These are phyloP conservation scores for Dipus sagitta DNA, from an alignment of 2,797 vertebrate genomes.

Conservation along the genomic window DNA sequence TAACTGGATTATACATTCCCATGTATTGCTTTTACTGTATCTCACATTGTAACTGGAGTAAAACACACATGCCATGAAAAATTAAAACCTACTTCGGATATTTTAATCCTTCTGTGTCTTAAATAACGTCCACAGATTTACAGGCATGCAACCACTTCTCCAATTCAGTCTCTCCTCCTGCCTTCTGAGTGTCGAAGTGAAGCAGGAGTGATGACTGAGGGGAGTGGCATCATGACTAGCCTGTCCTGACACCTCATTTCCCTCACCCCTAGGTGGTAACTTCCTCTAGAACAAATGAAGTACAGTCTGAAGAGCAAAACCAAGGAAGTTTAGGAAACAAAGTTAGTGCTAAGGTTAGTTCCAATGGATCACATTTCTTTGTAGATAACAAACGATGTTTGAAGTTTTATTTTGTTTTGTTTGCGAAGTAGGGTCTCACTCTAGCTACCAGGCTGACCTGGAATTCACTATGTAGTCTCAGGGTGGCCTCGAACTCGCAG, in stretches of 20 bases:
- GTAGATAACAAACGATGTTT: neutral
- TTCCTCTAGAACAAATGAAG: neutral
- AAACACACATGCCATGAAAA: constrained; percentile 27
- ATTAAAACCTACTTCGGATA: neutral
- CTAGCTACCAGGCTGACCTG: too few species aligned
- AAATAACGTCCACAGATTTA: neutral
- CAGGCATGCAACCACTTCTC: neutral
- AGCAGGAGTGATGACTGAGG: neutral
- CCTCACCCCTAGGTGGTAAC: neutral
- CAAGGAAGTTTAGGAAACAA: neutral
- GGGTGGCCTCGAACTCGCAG: too few species aligned
- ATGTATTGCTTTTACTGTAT: too few species aligned
- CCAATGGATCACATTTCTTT: constrained; percentile 38
- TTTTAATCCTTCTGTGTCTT: neutral
- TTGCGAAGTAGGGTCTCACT: too few species aligned
- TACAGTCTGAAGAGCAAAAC: neutral
- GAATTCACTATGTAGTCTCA: too few species aligned
- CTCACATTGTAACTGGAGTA: neutral
- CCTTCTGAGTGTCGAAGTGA: neutral
- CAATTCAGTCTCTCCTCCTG: neutral
- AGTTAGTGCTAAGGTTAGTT: neutral
- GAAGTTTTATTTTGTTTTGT: neutral
- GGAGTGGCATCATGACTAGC: too few species aligned
- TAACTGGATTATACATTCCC: constrained; percentile 16
- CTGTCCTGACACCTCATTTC: neutral